A percentile compares a stretch with the other conserved stretches of the same genome.
Conservation (phyloP, 2,113 vertebrate species). For the Odontophorus gujanensis region DNA sequence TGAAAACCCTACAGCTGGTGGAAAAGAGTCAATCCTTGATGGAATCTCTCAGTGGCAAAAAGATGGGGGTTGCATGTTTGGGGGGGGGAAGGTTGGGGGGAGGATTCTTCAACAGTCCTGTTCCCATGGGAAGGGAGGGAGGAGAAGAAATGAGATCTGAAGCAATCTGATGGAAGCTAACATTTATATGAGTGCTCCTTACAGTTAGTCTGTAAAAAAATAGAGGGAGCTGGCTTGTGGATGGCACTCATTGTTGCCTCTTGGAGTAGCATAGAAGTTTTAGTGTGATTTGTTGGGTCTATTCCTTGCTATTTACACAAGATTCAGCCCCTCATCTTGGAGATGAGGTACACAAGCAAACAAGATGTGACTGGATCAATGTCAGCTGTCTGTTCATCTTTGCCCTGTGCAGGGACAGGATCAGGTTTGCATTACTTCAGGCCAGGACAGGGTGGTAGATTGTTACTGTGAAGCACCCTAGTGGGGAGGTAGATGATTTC, state of each 20-base stretch:
- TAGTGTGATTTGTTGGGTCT: not conserved
- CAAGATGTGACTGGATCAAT: not conserved
- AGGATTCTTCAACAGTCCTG: not conserved
- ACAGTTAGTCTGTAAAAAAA: not conserved
- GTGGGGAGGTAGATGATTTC: not conserved
- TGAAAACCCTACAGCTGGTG: constrained; percentile 19
- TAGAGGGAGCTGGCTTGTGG: not conserved
- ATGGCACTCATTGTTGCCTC: not conserved
- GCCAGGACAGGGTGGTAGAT: not conserved
- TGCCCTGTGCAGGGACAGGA: not conserved
- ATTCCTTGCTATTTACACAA: fast-evolving
- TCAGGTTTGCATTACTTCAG: not conserved
- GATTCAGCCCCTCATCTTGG: not conserved
- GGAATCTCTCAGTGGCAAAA: not conserved
- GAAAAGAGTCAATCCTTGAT: not conserved
- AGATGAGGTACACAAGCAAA: not conserved
- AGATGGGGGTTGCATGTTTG: not conserved
- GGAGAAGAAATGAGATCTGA: not conserved
- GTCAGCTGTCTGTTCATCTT: not conserved
- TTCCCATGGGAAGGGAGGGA: not conserved
- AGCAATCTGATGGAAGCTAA: not conserved
- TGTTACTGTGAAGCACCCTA: not conserved
- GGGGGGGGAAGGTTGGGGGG: not conserved
- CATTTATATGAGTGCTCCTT: not conserved
- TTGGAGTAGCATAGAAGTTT: not conserved